Evolutionary conservation across 2,797 vertebrate genomes (phyloP).

Genomic region (Eidolon dupreanum): DNA sequence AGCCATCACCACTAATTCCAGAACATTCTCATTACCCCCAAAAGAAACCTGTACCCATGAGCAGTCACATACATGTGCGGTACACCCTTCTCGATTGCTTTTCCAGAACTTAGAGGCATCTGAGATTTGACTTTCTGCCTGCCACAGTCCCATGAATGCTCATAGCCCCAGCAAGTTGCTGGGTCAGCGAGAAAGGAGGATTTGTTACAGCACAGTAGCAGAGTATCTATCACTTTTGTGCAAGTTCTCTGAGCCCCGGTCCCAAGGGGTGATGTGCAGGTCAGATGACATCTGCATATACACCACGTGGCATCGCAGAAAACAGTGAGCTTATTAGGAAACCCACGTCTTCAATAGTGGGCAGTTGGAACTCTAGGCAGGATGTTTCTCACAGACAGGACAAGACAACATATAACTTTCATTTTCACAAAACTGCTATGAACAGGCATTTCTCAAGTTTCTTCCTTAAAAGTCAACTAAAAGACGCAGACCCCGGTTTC

Average conservation of each 20-base stretch:
- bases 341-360: background rate
- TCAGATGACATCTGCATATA: background rate
- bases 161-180: background rate
- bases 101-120: background rate
- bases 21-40: too few relatives aligned
- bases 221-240: background rate
- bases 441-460: background rate
- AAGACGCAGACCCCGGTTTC: background rate
- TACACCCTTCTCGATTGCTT: background rate
- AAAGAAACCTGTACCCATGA: background rate
- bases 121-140: background rate
- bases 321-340: background rate
- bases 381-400: background rate
- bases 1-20: too few relatives aligned
- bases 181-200: background rate
- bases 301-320: background rate
- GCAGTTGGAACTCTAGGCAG: background rate
- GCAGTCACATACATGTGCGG: background rate
- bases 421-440: too few relatives aligned
- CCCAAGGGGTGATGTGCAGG: background rate
- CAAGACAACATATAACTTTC: background rate
- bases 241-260: background rate
- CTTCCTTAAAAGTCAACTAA: background rate
- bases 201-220: background rate
- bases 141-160: background rate